These are phyloP conservation scores for Gallinago solitaria DNA, from an alignment of 2,797 vertebrate genomes.

Conservation along the genomic window DNA sequence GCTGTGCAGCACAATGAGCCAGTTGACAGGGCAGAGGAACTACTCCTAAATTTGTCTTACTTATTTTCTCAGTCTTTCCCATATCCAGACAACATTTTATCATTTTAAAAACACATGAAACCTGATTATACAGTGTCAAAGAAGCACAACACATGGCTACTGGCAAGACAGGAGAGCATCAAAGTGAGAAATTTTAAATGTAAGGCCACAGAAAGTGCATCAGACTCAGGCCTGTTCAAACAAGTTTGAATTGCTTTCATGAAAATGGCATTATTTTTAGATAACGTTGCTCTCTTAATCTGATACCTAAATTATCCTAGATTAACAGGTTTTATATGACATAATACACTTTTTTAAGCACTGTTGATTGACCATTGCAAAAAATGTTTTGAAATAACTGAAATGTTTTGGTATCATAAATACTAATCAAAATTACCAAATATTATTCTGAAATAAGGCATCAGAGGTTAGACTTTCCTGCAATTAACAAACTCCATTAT, in stretches of 20 bases:
- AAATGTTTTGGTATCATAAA: background rate
- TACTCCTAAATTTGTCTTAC: background rate
- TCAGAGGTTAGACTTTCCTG: background rate
- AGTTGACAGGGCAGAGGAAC: background rate
- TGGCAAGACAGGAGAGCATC: background rate
- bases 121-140: background rate
- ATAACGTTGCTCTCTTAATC: background rate
- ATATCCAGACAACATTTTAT: background rate
- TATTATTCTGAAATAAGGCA: background rate
- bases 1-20: rapidly evolving
- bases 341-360: background rate
- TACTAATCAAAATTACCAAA: background rate
- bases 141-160: background rate
- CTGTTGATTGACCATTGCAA: background rate
- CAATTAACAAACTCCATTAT: background rate
- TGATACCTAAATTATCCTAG: background rate
- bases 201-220: background rate
- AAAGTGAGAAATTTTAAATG: background rate
- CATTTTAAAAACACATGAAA: background rate
- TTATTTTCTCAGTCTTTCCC: background rate
- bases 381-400: background rate
- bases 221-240: background rate
- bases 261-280: background rate
- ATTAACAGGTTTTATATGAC: background rate
- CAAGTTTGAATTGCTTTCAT: background rate